Base-by-base conservation (phyloP, 2,113 vertebrate species). In the Laticauda colubrina region DNA sequence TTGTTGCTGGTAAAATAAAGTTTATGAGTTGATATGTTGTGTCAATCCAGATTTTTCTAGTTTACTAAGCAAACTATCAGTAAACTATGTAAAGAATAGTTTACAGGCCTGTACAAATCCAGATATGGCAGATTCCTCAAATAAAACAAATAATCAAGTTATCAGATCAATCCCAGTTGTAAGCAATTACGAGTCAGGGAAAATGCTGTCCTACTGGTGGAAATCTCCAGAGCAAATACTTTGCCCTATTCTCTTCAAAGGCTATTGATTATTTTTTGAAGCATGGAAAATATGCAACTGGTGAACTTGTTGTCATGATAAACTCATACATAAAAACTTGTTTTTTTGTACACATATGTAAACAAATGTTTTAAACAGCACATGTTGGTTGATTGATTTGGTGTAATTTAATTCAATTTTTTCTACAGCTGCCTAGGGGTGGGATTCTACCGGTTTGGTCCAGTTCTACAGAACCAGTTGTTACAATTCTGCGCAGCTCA, bases 231-330 rank as follows among this genome's bases (percentile, higher is more conserved):
- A 55, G 48, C 81, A 20, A 7, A 45, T 59, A 11, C 89, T 55
- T 92, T n/a, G 18, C 39, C 21, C 14, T 24, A 20, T 29, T 29
- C n/a, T 20, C n/a, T 34, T 43, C 14, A 43, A 34, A 34, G 53
- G 18, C 86, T 18, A 43, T n/a, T 43, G 45, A 56, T 95, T 93
- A 92, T 94, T 95, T 81, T 95, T 93, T 93, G 92, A 94, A 95
- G 95, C 95, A 94, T 95, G 95, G 95, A 95, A 94, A 90, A 91
- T 94, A 96, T 95, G 69, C 94, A 93, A 92, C 94, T 93, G 95
- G 69, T 8, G 57, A 45, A 94, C 85, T 93, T 24, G 95, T 92
- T 96, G 92, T 91, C 85, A 87, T 95, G 95, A 94, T 93, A 94
- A 87, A 61, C 29, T 24, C 45, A 61, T 51, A n/a, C 18, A 61